A percentile compares a stretch with the other conserved stretches of the same genome.
Conservation (phyloP, 1,140 invertebrate genomes). For the Steinernema feltiae region DNA sequence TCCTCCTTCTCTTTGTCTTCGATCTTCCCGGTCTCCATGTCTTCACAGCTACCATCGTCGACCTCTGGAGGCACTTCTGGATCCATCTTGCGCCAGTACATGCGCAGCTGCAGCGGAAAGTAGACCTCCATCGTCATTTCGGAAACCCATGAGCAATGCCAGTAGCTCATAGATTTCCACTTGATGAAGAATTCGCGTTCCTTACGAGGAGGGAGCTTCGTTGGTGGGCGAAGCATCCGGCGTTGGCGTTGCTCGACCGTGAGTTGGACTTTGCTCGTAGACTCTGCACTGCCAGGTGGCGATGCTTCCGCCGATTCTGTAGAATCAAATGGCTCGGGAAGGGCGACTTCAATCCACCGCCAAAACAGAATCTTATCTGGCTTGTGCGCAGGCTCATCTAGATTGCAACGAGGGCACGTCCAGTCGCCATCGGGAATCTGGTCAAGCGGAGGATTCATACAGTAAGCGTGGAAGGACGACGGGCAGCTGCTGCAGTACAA, state of each 20-base stretch:
- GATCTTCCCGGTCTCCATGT: slow-evolving; percentile 67
- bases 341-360: slow-evolving; percentile 65
- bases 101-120: slow-evolving; percentile 84
- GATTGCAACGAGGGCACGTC: slow-evolving; percentile 85
- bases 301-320: slow-evolving; percentile 16
- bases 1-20: slow-evolving; percentile 49
- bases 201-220: slow-evolving; percentile 58
- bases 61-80: slow-evolving; percentile 95
- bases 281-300: background rate
- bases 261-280: background rate
- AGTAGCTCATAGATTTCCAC: slow-evolving; percentile 91
- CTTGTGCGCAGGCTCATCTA: slow-evolving; percentile 76
- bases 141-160: slow-evolving; percentile 94
- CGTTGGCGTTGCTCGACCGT: background rate
- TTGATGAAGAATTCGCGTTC: slow-evolving; percentile 94
- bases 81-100: slow-evolving; percentile 90
- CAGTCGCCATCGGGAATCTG: slow-evolving; percentile 76
- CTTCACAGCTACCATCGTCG: slow-evolving; percentile 71
- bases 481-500: slow-evolving; percentile 95
- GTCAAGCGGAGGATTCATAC: slow-evolving; percentile 85
- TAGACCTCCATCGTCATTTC: slow-evolving; percentile 92
- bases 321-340: slow-evolving; percentile 47
- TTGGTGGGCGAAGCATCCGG: slow-evolving; percentile 40
- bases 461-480: slow-evolving; percentile 93
- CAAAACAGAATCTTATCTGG: slow-evolving; percentile 93